Percentiles rank a stretch among this genome's conserved stretches.
Evolutionary conservation across 2,113 vertebrate species (phyloP).

Genomic region (Micronisus gabar): DNA sequence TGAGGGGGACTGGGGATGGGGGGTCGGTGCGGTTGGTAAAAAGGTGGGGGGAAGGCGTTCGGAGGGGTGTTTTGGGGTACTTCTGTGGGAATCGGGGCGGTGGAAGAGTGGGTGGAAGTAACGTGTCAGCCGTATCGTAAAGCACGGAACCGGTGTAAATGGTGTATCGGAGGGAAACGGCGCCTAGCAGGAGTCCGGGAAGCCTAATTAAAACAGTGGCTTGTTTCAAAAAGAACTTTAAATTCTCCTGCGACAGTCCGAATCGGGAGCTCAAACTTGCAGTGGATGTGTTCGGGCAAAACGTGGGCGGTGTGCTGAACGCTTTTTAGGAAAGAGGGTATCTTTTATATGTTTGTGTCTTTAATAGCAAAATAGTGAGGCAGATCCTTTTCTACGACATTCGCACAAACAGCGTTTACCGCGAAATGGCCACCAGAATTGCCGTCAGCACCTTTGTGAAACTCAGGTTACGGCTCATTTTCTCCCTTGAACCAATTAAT

Average conservation of each 20-base stretch:
- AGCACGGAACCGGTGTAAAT: rapidly evolving
- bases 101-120: background rate
- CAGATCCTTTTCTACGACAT: rapidly evolving
- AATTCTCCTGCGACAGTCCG: background rate
- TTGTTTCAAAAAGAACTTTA: background rate
- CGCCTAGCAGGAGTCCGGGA: background rate
- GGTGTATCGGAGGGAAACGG: background rate
- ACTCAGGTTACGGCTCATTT: rapidly evolving
- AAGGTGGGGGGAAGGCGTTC: too few relatives aligned
- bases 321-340: background rate
- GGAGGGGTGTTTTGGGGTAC: background rate
- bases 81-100: background rate
- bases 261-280: background rate
- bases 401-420: rapidly evolving
- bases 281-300: background rate
- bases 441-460: background rate
- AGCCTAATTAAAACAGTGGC: background rate
- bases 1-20: too few relatives aligned
- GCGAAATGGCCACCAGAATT: background rate
- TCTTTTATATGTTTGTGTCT: rapidly evolving
- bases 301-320: rapidly evolving
- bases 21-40: too few relatives aligned
- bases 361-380: too few relatives aligned
- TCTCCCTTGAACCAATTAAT: background rate
- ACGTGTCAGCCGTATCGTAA: background rate